Conservation (phyloP, 2,113 vertebrate species). For the Poeciliopsis prolifica region DNA sequence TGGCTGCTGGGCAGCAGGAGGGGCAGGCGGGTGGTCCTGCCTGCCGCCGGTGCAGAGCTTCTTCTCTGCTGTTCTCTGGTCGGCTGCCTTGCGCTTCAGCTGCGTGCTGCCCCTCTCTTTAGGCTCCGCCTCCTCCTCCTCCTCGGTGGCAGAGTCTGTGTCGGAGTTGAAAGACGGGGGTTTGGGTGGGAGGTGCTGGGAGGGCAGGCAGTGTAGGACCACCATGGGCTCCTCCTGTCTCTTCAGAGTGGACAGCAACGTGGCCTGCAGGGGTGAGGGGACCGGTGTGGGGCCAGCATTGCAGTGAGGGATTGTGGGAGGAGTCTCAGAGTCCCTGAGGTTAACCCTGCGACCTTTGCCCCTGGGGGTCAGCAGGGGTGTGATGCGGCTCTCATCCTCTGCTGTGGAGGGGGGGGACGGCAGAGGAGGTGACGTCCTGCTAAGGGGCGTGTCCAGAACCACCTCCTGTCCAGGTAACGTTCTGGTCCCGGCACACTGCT, state of each 20-base stretch:
- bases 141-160: conserved; percentile 83
- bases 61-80: conserved; percentile 86
- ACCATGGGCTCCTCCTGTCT: conserved; percentile 75
- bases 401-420: background rate
- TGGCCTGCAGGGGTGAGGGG: conserved; percentile 40
- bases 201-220: conserved; percentile 63
- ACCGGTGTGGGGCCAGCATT: conserved; percentile 70
- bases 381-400: conserved; percentile 76
- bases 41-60: conserved; percentile 82
- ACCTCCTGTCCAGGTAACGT: conserved; percentile 32
- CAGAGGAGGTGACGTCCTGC: background rate
- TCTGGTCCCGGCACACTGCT: no score
- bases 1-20: conserved; percentile 35
- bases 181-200: conserved; percentile 45
- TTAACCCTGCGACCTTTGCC: conserved; percentile 85
- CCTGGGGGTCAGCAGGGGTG: conserved; percentile 79
- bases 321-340: conserved; percentile 84
- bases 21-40: conserved; percentile 73
- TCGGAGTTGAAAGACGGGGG: conserved; percentile 72
- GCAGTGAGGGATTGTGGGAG: conserved; percentile 62
- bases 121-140: conserved; percentile 64
- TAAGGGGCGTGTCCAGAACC: background rate
- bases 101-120: conserved; percentile 67
- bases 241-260: conserved; percentile 50
- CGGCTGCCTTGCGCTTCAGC: conserved; percentile 86